A percentile compares a stretch with the other conserved stretches of the same genome.
Conservation (phyloP, 2,113 vertebrate species). For the Pampusana beccarii region DNA sequence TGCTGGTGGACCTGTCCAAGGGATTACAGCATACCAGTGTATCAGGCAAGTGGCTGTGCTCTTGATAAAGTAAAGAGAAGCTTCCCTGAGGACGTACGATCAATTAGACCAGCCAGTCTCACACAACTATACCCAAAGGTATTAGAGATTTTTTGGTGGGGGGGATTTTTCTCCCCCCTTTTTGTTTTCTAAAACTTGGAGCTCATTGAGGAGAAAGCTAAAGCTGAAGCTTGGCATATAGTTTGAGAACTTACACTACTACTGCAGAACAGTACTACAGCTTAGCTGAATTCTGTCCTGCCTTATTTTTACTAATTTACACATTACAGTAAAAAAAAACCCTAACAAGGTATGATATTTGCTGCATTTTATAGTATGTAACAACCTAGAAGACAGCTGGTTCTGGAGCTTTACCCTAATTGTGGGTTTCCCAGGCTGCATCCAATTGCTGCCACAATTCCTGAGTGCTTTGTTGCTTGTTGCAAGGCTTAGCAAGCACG, state of each 20-base stretch:
- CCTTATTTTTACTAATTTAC: not conserved
- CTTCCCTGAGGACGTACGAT: not conserved
- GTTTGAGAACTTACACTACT: not conserved
- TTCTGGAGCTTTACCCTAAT: not conserved
- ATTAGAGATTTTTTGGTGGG: not conserved
- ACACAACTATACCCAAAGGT: not conserved
- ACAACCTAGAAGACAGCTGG: not conserved
- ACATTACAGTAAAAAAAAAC: rapidly evolving
- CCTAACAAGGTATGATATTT: not conserved
- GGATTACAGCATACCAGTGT: not conserved
- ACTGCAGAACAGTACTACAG: not conserved
- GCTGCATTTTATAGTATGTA: not conserved
- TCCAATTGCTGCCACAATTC: not conserved
- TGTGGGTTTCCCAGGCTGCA: not conserved
- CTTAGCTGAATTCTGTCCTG: not conserved
- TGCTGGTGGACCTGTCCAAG: not conserved
- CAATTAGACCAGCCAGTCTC: conserved; percentile 22
- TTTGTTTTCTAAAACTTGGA: not conserved
- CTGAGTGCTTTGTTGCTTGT: not conserved
- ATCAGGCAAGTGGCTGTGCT: conserved; percentile 7
- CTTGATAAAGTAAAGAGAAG: conserved; percentile 38
- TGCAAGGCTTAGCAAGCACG: not conserved
- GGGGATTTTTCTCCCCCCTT: not conserved
- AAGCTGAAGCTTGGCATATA: not conserved
- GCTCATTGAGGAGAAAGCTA: not conserved